phyloP scores from a whole-genome alignment of 2,888 invertebrate genomes.

The Lycia hirtaria region DNA sequence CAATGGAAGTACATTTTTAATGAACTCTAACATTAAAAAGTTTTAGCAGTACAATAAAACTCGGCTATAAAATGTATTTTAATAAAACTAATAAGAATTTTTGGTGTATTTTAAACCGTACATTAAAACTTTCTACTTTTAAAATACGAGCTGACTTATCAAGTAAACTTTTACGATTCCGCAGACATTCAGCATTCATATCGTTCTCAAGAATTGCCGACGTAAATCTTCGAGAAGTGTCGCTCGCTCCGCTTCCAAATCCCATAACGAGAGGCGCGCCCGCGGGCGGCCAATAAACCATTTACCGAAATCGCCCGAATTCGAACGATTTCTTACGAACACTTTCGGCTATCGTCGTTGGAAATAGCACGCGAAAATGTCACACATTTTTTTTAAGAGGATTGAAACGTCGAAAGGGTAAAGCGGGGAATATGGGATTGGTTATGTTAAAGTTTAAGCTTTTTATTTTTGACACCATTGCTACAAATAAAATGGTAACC shows the following conservation, averaged over 20 bases:
- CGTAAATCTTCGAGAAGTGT: constrained; percentile 46
- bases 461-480: constrained; percentile 16
- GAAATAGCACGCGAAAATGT: constrained; percentile 28
- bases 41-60: background rate
- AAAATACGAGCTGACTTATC: background rate
- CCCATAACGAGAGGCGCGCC: constrained; percentile 46
- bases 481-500: too few relatives aligned
- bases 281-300: constrained; percentile 49
- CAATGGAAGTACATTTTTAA: background rate
- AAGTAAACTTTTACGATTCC: constrained; percentile 9
- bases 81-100: background rate
- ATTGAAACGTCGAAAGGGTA: constrained; percentile 56
- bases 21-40: too few relatives aligned
- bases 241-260: constrained; percentile 34
- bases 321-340: constrained; percentile 43
- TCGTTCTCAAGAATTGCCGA: constrained; percentile 36
- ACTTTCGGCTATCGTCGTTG: constrained; percentile 34
- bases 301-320: constrained; percentile 46
- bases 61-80: background rate
- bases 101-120: background rate
- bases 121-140: background rate
- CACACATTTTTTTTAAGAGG: constrained; percentile 40
- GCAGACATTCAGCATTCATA: constrained; percentile 27
- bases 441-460: constrained; percentile 44
- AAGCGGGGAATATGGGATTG: constrained; percentile 45